These are phyloP conservation scores for Euproctis similis DNA, from an alignment of 2,888 invertebrate species.

Conservation along the genomic window DNA sequence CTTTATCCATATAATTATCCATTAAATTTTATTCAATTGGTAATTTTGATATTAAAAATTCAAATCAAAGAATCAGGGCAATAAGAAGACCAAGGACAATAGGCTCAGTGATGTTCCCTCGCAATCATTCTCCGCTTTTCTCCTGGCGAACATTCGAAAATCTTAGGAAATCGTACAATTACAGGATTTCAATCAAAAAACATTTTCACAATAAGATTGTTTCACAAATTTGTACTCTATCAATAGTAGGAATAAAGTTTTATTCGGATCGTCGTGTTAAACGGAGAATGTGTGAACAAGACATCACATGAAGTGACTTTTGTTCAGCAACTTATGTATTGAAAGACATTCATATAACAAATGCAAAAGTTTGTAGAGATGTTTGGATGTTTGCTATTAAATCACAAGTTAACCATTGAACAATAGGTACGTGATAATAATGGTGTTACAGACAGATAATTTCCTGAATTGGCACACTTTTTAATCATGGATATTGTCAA, in stretches of 20 bases:
- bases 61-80: slow-evolving; percentile 11
- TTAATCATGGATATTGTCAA: no score
- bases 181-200: slow-evolving; percentile 24
- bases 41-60: slow-evolving; percentile 13
- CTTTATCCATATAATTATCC: no score
- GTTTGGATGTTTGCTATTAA: no score
- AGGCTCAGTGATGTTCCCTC: slow-evolving; percentile 10
- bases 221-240: not conserved
- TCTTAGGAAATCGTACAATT: slow-evolving; percentile 32
- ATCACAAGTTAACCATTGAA: no score
- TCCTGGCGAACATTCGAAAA: slow-evolving; percentile 15
- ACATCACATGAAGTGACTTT: no score
- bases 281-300: no score
- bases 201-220: slow-evolving; percentile 1
- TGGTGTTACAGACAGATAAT: no score
- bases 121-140: slow-evolving; percentile 9
- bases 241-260: slow-evolving; percentile 5
- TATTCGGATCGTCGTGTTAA: slow-evolving; percentile 3
- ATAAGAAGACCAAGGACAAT: slow-evolving; percentile 18
- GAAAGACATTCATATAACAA: no score
- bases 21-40: slow-evolving; percentile 5
- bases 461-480: no score
- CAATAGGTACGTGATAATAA: no score
- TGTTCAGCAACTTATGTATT: no score
- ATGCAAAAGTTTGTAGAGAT: no score